phyloP scores from a whole-genome alignment of 2,797 vertebrate genomes.

The Sylvia borin region DNA sequence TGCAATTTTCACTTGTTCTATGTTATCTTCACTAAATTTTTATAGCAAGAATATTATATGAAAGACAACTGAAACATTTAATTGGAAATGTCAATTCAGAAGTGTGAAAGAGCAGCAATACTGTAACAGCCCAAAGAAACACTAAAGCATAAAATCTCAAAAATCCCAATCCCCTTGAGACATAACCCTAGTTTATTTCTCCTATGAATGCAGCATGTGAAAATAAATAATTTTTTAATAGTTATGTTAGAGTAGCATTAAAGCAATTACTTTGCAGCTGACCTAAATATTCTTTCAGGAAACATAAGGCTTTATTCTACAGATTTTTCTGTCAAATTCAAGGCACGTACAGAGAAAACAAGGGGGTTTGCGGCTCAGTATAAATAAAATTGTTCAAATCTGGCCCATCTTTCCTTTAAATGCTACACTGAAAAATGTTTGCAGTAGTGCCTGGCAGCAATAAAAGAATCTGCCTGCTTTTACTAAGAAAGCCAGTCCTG shows the following conservation, averaged over 20 bases:
- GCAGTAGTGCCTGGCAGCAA: not conserved
- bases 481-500: not conserved
- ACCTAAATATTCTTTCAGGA: not conserved
- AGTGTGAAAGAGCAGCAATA: not conserved
- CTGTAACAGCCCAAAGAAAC: not conserved
- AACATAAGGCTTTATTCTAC: not conserved
- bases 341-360: not conserved
- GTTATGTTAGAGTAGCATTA: not conserved
- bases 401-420: not conserved
- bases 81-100: not conserved
- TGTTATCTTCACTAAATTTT: not conserved
- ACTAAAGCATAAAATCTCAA: not conserved
- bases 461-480: not conserved
- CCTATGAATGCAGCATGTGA: not conserved
- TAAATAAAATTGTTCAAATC: not conserved
- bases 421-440: not conserved
- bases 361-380: not conserved
- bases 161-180: not conserved
- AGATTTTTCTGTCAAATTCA: not conserved
- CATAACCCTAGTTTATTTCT: not conserved
- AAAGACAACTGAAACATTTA: not conserved
- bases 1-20: not conserved
- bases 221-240: not conserved
- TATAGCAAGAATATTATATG: not conserved
- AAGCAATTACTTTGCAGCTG: not conserved